Evolutionary conservation across 1,140 invertebrate species (phyloP), one percentile per base, ranked within the genome.

Genomic region (Potamilus streckersoni): DNA sequence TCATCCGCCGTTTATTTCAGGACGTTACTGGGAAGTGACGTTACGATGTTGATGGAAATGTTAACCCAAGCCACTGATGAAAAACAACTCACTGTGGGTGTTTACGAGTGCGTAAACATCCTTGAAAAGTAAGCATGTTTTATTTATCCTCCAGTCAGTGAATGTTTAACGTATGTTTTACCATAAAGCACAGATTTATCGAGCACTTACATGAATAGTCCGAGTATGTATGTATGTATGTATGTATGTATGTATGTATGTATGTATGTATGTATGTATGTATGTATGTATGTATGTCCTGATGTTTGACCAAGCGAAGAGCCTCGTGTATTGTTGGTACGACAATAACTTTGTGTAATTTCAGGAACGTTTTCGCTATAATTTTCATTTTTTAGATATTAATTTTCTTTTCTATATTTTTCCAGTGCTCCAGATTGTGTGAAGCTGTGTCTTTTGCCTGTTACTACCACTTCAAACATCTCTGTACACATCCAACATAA

Each of bases 401-500:
- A 31, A 23, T 59, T n/a, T 5, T 17, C 6, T 16, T 49, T 49
- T 11, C 38, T 49, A 49, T 49, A 11, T 70, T n/a, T 58, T 70
- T 77, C 31, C 81, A 86, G 85, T 55, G 72, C 81, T n/a, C 83
- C 88, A 49, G 85, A 87, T 20, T 70, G 80, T 12, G 85, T 89
- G 60, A 82, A 83, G 71, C 72, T 88, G 16, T 89, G 88, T 75
- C 71, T 88, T 5, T 71, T 89, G 13, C 86, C 86, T 1, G 74
- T 68, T 19, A 74, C 78, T 14, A 72, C 71, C 14, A 64, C 67
- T 14, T 62, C 63, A 1, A 83, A 89, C 70, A 81, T 85, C 2
- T 79, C 83, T 2, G 78, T 86, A 15, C 82, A 84, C 57, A 88
- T 89, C 31, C 85, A 88, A 64, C 84, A 86, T 64, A 87, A 84